Conservation (phyloP, 2,113 vertebrate species). For the Tupaia chinensis region DNA sequence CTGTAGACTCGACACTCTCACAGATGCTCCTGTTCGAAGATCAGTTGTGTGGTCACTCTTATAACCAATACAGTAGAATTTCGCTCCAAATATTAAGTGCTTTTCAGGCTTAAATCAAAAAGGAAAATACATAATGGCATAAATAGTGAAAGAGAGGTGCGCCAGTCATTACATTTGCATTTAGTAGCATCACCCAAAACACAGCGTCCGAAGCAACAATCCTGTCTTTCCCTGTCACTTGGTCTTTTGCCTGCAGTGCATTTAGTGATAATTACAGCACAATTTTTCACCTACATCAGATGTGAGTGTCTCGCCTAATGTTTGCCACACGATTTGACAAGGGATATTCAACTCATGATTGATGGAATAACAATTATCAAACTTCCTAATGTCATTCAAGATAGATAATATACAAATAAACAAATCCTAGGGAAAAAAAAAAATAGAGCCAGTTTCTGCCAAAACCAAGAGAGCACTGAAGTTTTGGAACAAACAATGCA, state of each 20-base stretch:
- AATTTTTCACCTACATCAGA: conserved; percentile 64
- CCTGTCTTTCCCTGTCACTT: conserved; percentile 45
- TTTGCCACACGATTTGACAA: conserved; percentile 46
- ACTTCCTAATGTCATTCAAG: conserved; percentile 30
- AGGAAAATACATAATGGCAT: neutral
- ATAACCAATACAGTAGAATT: accelerated
- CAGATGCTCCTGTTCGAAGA: neutral
- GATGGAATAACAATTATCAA: neutral
- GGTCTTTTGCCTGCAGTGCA: neutral
- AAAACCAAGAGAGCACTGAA: neutral
- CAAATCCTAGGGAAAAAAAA: conserved; percentile 13
- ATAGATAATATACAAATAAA: conserved; percentile 66
- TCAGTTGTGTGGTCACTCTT: neutral
- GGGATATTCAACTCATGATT: conserved; percentile 9
- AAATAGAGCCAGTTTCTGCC: neutral
- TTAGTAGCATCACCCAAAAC: conserved; percentile 45
- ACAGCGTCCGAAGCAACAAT: neutral
- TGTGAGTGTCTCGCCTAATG: neutral
- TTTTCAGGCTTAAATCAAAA: conserved; percentile 24
- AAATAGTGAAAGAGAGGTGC: neutral
- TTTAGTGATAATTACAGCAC: conserved; percentile 42
- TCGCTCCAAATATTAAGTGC: neutral
- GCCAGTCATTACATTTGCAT: neutral
- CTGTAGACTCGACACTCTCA: neutral
- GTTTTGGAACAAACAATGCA: accelerated